phyloP scores from a whole-genome alignment of 1,140 invertebrate species.

The Neodiprion fabricii region DNA sequence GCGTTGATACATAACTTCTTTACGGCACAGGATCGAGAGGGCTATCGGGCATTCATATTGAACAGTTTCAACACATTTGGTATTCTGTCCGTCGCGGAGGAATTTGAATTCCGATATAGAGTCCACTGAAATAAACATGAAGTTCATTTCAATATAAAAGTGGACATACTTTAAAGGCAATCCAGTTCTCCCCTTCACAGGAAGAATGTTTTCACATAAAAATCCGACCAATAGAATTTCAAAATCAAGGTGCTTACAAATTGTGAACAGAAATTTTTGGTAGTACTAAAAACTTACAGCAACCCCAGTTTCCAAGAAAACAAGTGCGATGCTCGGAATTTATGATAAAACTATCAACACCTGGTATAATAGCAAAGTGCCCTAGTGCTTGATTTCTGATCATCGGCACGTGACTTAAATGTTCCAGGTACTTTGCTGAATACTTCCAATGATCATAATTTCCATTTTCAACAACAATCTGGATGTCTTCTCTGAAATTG shows the following conservation, averaged over 20 bases:
- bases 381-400: slow-evolving; percentile 65
- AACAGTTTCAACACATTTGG: slow-evolving; percentile 66
- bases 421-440: slow-evolving; percentile 70
- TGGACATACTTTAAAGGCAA: neutral
- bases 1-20: slow-evolving; percentile 68
- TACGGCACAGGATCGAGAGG: slow-evolving; percentile 63
- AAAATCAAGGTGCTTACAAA: too few relatives aligned
- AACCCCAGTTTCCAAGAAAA: slow-evolving; percentile 64
- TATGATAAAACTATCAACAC: slow-evolving; percentile 59
- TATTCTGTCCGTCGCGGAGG: slow-evolving; percentile 49
- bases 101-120: slow-evolving; percentile 68
- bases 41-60: slow-evolving; percentile 69
- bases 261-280: neutral
- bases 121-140: slow-evolving; percentile 60
- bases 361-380: slow-evolving; percentile 65
- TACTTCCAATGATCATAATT: slow-evolving; percentile 76
- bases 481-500: slow-evolving; percentile 66
- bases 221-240: too few relatives aligned
- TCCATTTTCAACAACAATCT: slow-evolving; percentile 68
- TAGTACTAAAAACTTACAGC: slow-evolving; percentile 62
- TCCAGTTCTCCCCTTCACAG: neutral
- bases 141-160: neutral
- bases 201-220: too few relatives aligned
- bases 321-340: slow-evolving; percentile 70
- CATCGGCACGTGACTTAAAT: slow-evolving; percentile 69